Evolutionary conservation across 2,888 invertebrate species (phyloP).

Genomic region (Agonum fuliginosum): DNA sequence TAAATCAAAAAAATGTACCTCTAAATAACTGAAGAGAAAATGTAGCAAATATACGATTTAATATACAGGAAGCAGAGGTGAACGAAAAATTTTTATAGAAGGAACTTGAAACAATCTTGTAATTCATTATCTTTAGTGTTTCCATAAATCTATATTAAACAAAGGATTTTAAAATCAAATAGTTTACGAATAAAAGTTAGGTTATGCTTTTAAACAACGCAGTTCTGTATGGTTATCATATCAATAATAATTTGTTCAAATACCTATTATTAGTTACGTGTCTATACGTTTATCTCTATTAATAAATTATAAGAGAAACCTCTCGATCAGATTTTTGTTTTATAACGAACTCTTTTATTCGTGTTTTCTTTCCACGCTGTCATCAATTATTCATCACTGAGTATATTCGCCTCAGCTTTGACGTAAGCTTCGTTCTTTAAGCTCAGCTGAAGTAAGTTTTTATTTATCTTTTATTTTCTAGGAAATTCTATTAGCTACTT

Average conservation of each 20-base stretch:
- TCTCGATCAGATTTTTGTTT: constrained; percentile 15
- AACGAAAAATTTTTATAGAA: too few relatives aligned
- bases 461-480: constrained; percentile 16
- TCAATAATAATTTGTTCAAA: background rate
- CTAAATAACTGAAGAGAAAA: background rate
- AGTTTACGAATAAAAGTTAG: too few relatives aligned
- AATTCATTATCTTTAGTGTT: too few relatives aligned
- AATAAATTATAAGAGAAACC: constrained; percentile 25
- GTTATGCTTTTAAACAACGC: too few relatives aligned
- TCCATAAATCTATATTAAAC: too few relatives aligned
- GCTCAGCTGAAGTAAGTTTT: constrained; percentile 7
- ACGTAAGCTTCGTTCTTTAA: background rate
- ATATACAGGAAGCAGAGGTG: too few relatives aligned
- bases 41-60: too few relatives aligned
- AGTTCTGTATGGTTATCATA: background rate
- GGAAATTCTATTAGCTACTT: background rate
- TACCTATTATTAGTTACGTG: background rate
- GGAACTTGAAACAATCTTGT: too few relatives aligned
- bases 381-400: constrained; percentile 28
- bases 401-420: background rate
- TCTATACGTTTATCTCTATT: background rate
- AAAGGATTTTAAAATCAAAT: too few relatives aligned
- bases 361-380: background rate
- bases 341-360: constrained; percentile 22
- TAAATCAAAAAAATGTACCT: background rate